A percentile compares a stretch with the other conserved stretches of the same genome.
Evolutionary conservation across 2,113 vertebrate genomes (phyloP).

Genomic region (Barbus barbus): DNA sequence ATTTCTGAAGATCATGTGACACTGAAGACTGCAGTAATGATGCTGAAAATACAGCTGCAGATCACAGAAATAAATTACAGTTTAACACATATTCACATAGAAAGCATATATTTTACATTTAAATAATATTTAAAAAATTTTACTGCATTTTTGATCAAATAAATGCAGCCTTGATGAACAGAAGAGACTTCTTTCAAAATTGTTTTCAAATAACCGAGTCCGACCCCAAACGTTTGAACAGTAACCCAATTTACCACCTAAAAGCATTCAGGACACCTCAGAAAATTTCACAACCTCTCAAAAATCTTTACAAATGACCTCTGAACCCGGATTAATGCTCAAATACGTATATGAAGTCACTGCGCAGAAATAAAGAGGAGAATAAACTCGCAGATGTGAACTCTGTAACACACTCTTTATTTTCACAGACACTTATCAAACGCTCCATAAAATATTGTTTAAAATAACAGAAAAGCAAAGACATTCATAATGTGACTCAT

Average conservation of each 20-base stretch:
- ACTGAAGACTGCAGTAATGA: no score
- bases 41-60: no score
- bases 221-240: no score
- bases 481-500: conserved; percentile 41
- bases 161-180: no score
- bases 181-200: no score
- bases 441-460: conserved; percentile 29
- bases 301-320: background rate
- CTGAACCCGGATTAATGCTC: background rate
- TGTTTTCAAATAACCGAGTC: no score
- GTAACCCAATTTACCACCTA: background rate
- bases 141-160: no score
- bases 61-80: no score
- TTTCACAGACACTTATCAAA: conserved; percentile 19
- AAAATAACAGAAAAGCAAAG: conserved; percentile 47
- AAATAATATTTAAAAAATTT: no score
- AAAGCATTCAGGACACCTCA: background rate
- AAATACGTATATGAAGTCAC: background rate
- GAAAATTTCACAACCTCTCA: background rate
- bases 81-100: no score
- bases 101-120: no score
- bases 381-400: background rate
- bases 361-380: background rate
- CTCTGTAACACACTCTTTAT: conserved; percentile 30
- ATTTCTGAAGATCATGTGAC: no score